Base-by-base conservation (phyloP, 2,797 vertebrate species). In the Ispidina lecontei region DNA sequence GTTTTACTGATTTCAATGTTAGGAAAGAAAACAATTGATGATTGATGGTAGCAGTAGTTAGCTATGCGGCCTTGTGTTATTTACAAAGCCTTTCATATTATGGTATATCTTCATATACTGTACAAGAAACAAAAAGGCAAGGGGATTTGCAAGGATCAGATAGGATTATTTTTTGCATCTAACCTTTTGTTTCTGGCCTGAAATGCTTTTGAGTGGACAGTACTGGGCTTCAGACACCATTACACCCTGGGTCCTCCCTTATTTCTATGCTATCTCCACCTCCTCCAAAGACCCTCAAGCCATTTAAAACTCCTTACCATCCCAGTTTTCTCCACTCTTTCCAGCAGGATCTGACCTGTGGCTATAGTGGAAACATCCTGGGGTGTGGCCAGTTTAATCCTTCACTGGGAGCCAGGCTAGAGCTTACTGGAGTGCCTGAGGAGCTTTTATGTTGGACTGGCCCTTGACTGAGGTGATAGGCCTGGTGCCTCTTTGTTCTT, bases 1-100 rank as follows among this genome's bases (percentile, higher is more conserved):
- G 67, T 93, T 78, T 85, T 25, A 63, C 60, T 94, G 79, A 93
- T 92, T 87, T 92, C 62, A 56, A 2, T 46, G 46, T 63, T 72
- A 39, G 85, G 76, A 63, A 87, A 91, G 62, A 89, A 93, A 89
- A 87, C 75, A 73, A 72, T 92, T 91, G 93, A 81, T 80, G 91
- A 86, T 78, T 95, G 76, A 91, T 81, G 67, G 59, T 84, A 92
- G 39, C 51, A 81, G n/a, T 55, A 89, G 46, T 72, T 87, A 39
- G 9, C 65, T 85, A 4, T 8, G 43, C 65, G 89, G 67, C 14
- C 47, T 77, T 6, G 4, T 65, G 43, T 2, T 72, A 60, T 25
- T 69, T 69, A 47, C 85, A 93, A 95, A 93, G 29, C 47, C 17
- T 65, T 83, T 93, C 58, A 21, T 77, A 28, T 74, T 54, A n/a